Conservation (phyloP, 2,113 vertebrate species). For the Phylloscopus whistleri region DNA sequence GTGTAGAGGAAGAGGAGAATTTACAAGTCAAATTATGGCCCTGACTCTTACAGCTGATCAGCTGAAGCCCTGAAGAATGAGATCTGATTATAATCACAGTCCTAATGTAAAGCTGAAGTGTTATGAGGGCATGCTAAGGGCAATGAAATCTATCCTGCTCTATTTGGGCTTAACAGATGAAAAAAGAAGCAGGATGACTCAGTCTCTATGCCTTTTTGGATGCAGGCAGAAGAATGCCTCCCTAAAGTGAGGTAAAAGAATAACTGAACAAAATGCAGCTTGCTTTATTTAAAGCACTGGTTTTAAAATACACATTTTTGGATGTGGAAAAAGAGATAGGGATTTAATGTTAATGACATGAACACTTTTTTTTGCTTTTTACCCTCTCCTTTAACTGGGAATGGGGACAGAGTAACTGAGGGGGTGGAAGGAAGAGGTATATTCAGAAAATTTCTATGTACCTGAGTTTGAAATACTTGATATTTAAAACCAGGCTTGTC, state of each 20-base stretch:
- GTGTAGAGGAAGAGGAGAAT: conserved; percentile 51
- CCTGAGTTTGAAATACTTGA: neutral
- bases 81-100: conserved; percentile 63
- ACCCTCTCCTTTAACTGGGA: neutral
- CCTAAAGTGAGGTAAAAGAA: neutral
- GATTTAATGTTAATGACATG: neutral
- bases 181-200: conserved; percentile 32
- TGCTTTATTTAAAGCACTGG: neutral
- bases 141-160: conserved; percentile 15
- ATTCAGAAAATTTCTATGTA: neutral
- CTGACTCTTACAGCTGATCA: conserved; percentile 46
- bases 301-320: neutral
- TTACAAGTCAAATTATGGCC: conserved; percentile 56
- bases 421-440: neutral
- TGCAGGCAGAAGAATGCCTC: neutral
- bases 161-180: neutral
- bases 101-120: conserved; percentile 24
- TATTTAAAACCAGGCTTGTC: neutral
- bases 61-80: conserved; percentile 48
- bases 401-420: neutral
- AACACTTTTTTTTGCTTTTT: neutral
- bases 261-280: neutral
- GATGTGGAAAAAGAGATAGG: neutral
- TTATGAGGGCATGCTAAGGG: conserved; percentile 24
- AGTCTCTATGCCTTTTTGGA: neutral